Conservation (phyloP, 2,113 vertebrate genomes). For the Poeciliopsis retropinna region DNA sequence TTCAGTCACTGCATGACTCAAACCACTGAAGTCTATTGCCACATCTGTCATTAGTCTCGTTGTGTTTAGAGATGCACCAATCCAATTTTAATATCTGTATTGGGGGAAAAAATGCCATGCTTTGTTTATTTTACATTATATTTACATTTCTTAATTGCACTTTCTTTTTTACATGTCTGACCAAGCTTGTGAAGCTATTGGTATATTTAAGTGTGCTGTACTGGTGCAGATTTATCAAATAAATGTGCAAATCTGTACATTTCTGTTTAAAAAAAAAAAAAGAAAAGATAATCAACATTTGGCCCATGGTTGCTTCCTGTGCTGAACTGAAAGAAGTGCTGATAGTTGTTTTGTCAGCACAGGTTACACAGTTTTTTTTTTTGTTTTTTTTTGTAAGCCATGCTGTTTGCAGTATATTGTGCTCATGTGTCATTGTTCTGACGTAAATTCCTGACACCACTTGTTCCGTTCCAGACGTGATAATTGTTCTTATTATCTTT, state of each 20-base stretch:
- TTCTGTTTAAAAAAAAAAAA: too few relatives aligned
- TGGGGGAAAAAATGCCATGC: too few relatives aligned
- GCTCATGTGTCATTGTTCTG: conserved; percentile 7
- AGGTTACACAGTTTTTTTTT: conserved; percentile 24
- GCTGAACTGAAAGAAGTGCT: not conserved
- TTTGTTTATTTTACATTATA: too few relatives aligned
- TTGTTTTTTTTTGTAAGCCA: not conserved
- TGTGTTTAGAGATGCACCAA: too few relatives aligned
- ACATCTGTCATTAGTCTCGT: not conserved
- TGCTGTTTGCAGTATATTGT: conserved; percentile 7
- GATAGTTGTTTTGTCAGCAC: not conserved
- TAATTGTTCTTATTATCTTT: not conserved
- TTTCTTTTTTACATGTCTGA: too few relatives aligned
- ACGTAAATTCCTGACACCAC: not conserved
- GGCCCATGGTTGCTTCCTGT: not conserved
- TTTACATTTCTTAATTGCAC: too few relatives aligned
- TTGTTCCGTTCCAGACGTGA: not conserved
- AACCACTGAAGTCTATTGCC: not conserved
- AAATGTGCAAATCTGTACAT: too few relatives aligned
- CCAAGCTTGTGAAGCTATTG: too few relatives aligned
- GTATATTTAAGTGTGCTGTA: too few relatives aligned
- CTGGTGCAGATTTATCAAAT: too few relatives aligned
- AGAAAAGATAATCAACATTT: not conserved
- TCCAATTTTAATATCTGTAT: too few relatives aligned
- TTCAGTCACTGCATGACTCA: too few relatives aligned